A percentile compares a stretch with the other conserved stretches of the same genome.
Conservation (phyloP, 2,888 invertebrate species). For the Ypsolopha sequella region DNA sequence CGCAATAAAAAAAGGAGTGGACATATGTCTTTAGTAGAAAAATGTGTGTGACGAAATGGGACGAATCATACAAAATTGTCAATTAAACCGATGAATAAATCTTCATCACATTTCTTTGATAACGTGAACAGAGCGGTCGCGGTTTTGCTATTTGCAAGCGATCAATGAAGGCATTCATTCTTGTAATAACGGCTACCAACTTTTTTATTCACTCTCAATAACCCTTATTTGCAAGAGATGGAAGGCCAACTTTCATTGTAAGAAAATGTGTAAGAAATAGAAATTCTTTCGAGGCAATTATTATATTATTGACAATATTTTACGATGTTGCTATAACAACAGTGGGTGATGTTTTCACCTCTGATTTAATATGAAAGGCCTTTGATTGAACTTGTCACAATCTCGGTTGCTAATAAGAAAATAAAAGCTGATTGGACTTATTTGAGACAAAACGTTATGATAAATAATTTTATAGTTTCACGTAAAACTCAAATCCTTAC, state of each 20-base stretch:
- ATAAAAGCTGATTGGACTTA: no score
- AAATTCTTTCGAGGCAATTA: not conserved
- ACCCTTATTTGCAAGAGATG: not conserved
- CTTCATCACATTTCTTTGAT: no score
- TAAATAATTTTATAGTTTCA: no score
- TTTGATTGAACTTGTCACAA: not conserved
- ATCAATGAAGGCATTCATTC: conserved; percentile 34
- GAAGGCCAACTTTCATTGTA: not conserved
- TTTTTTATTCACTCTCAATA: not conserved
- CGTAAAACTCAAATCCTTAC: no score
- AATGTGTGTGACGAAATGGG: no score
- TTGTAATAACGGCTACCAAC: not conserved
- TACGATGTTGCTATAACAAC: conserved; percentile 24
- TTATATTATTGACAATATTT: no score
- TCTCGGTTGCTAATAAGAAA: not conserved
- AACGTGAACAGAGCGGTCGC: no score
- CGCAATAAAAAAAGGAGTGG: no score
- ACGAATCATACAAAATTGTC: no score
- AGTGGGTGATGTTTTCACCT: conserved; percentile 4
- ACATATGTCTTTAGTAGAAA: no score
- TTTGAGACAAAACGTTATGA: no score
- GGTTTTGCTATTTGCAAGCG: conserved; percentile 18
- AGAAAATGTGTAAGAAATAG: not conserved
- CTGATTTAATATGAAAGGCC: not conserved
- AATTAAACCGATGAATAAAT: no score